These are phyloP conservation scores for Trididemnum miniatum DNA, from an alignment of 23 tunicate genomes.

Conservation along the genomic window DNA sequence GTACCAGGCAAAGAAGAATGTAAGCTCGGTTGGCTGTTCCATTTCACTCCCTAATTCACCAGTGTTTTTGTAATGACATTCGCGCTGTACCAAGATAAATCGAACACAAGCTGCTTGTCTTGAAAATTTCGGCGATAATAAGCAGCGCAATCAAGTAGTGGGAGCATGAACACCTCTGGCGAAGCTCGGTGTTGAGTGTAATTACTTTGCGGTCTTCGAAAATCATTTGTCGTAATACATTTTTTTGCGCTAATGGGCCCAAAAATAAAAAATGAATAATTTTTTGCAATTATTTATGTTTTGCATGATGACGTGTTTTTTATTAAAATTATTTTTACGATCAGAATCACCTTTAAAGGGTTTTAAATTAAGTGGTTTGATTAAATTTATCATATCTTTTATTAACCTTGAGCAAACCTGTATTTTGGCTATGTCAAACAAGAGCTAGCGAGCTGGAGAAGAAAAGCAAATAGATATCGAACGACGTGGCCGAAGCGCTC, in stretches of 20 bases:
- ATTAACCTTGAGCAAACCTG: background rate
- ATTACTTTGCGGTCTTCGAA: too few relatives aligned
- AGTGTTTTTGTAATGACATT: constrained; percentile 72
- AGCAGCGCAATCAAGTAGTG: background rate
- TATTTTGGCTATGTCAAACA: background rate
- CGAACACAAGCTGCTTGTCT: constrained; percentile 60
- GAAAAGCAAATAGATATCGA: constrained; percentile 32
- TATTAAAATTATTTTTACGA: too few relatives aligned
- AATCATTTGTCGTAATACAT: too few relatives aligned
- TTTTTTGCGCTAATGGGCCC: too few relatives aligned
- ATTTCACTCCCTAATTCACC: constrained; percentile 61
- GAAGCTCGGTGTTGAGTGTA: too few relatives aligned
- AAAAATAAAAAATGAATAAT: too few relatives aligned
- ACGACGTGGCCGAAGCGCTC: background rate
- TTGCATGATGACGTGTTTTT: too few relatives aligned
- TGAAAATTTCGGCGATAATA: constrained; percentile 12
- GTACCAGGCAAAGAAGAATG: constrained; percentile 39
- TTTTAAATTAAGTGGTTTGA: too few relatives aligned
- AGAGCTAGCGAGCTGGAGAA: background rate
- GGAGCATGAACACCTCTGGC: too few relatives aligned
- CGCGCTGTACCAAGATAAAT: constrained; percentile 59
- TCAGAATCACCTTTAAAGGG: too few relatives aligned
- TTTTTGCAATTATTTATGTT: too few relatives aligned
- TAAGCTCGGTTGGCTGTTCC: constrained; percentile 54
- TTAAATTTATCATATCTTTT: background rate